Evolutionary conservation across 2,113 vertebrate species (phyloP).

Genomic region (Antechinus stuartii): DNA sequence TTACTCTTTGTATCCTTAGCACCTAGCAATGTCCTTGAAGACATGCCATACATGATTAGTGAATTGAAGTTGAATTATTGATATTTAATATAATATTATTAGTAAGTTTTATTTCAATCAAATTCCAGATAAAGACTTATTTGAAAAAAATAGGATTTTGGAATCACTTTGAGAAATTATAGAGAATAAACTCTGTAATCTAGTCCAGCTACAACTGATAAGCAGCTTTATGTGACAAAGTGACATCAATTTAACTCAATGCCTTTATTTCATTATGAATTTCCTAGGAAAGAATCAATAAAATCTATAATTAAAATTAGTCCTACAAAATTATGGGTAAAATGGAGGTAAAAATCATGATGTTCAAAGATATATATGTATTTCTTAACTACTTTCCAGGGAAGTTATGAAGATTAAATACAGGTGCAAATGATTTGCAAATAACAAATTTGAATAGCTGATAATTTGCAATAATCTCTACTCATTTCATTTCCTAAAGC

Average conservation of each 20-base stretch:
- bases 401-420: background rate
- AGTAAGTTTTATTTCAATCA: background rate
- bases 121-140: background rate
- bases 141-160: background rate
- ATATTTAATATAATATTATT: background rate
- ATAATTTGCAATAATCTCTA: constrained; percentile 7
- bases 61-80: background rate
- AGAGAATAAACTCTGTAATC: background rate
- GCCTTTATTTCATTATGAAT: background rate
- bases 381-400: constrained; percentile 5
- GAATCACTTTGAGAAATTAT: background rate
- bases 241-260: background rate
- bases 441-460: background rate
- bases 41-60: background rate
- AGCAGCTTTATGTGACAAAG: background rate
- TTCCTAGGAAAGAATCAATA: background rate
- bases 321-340: background rate
- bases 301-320: background rate
- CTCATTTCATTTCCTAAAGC: constrained; percentile 16
- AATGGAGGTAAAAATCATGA: background rate
- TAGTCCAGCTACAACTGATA: background rate
- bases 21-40: background rate
- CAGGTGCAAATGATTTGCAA: background rate
- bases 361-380: background rate
- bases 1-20: background rate